Percentiles rank a stretch among this genome's conserved stretches.
Conservation (phyloP, 2,797 vertebrate species). For the Mallotus villosus region DNA sequence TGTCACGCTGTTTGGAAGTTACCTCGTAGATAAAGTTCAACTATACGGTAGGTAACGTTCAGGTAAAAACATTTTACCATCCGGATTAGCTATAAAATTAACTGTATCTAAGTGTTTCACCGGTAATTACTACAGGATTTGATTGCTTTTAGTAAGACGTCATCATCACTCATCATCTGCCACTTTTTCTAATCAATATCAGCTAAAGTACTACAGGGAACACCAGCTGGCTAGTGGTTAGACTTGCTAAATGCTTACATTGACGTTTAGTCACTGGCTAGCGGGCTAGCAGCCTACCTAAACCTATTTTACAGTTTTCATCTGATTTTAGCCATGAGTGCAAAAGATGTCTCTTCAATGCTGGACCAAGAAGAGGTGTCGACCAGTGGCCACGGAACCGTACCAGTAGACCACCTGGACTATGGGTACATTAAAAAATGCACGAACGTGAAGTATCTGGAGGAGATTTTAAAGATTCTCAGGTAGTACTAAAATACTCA, state of each 20-base stretch:
- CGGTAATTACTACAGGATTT: too few species aligned
- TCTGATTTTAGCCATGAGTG: constrained; percentile 3
- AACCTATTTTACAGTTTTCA: background rate
- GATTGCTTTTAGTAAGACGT: too few species aligned
- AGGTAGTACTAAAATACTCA: constrained; percentile 56
- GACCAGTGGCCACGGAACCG: background rate
- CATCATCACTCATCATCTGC: too few species aligned
- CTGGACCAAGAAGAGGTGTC: background rate
- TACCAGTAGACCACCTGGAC: constrained; percentile 78
- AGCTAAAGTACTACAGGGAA: too few species aligned
- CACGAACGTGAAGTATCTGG: constrained; percentile 71
- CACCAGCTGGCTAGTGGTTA: too few species aligned
- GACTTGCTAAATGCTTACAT: too few species aligned
- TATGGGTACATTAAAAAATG: constrained; percentile 75
- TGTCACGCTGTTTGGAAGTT: background rate
- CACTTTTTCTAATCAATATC: too few species aligned
- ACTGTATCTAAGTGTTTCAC: background rate
- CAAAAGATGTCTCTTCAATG: background rate
- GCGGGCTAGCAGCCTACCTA: background rate
- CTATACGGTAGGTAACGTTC: background rate
- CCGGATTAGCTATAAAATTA: background rate
- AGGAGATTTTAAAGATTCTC: constrained; percentile 68
- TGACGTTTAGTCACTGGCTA: too few species aligned
- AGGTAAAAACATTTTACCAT: background rate
- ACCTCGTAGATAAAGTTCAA: background rate